Percentiles rank a stretch among this genome's conserved stretches.
Conservation (phyloP, 2,888 invertebrate genomes). For the Acanthosoma haemorrhoidale region DNA sequence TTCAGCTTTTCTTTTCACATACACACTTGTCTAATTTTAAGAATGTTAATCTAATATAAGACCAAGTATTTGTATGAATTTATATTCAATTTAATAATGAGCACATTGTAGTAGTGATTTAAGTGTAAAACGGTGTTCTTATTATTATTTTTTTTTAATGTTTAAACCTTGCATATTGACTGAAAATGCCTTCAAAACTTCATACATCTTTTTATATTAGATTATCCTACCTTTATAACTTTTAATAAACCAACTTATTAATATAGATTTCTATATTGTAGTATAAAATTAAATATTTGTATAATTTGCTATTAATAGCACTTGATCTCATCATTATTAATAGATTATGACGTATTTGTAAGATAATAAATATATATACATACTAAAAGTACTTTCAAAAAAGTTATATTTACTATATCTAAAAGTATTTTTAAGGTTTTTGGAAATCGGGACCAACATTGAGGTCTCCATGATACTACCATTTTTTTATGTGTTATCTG, state of each 20-base stretch:
- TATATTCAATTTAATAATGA: not conserved
- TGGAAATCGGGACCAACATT: constrained; percentile 20
- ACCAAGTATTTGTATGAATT: constrained; percentile 23
- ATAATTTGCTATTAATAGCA: constrained; percentile 23
- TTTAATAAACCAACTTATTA: not conserved
- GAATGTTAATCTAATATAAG: constrained; percentile 7
- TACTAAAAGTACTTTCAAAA: constrained; percentile 9
- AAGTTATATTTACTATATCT: constrained; percentile 24
- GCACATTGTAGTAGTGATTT: constrained; percentile 9
- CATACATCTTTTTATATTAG: constrained; percentile 13
- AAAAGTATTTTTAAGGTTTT: constrained; percentile 24
- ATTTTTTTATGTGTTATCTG: not conserved
- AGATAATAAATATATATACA: constrained; percentile 19
- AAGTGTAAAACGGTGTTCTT: not conserved
- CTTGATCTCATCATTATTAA: constrained; percentile 24
- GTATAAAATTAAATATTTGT: constrained; percentile 7
- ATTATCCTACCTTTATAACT: constrained; percentile 18
- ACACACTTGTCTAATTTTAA: too few relatives aligned
- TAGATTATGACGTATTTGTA: constrained; percentile 18
- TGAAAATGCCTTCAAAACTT: constrained; percentile 26
- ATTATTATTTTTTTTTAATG: constrained; percentile 10
- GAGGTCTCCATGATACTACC: constrained; percentile 13
- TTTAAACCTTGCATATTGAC: constrained; percentile 21
- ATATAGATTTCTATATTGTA: constrained; percentile 25
- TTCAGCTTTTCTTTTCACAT: constrained; percentile 16